These are phyloP conservation scores for Mimumesa dahlbomi DNA, from an alignment of 2,888 invertebrate genomes.

Conservation along the genomic window DNA sequence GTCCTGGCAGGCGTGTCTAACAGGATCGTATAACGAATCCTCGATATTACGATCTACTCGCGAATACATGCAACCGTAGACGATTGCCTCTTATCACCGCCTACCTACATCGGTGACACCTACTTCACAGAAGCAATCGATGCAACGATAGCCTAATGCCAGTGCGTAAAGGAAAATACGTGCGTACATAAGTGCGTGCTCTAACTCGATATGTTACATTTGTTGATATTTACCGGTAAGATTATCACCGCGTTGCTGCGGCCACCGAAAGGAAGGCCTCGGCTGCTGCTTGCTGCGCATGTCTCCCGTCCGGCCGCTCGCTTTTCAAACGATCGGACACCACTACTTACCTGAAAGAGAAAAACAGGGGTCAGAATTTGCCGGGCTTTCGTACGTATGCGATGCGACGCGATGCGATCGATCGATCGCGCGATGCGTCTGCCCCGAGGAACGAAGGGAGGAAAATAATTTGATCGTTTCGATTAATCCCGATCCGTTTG, in stretches of 20 bases:
- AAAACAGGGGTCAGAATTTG: constrained; percentile 7
- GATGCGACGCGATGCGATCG: no score
- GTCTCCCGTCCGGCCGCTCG: constrained; percentile 80
- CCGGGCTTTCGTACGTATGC: no score
- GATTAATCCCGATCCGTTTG: no score
- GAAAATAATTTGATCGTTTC: no score
- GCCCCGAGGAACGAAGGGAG: not conserved
- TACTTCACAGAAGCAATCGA: no score
- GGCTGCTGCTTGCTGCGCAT: constrained; percentile 88
- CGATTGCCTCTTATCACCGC: not conserved
- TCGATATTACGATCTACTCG: not conserved
- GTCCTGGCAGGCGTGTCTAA: constrained; percentile 9
- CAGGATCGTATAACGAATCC: constrained; percentile 13
- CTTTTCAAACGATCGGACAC: constrained; percentile 78
- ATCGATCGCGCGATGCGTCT: not conserved
- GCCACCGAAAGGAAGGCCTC: constrained; percentile 86
- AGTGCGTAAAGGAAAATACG: constrained; percentile 18
- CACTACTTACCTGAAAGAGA: constrained; percentile 79
- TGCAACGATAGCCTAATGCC: no score
- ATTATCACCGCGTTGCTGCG: constrained; percentile 84
- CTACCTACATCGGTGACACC: no score
- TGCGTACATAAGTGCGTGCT: constrained; percentile 33
- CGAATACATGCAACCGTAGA: constrained; percentile 12
- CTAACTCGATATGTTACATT: constrained; percentile 37
- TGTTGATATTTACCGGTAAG: constrained; percentile 80